These are phyloP conservation scores for Dendrophyllia cribrosa DNA, from an alignment of 64 coral and sea anemone species.

Conservation along the genomic window DNA sequence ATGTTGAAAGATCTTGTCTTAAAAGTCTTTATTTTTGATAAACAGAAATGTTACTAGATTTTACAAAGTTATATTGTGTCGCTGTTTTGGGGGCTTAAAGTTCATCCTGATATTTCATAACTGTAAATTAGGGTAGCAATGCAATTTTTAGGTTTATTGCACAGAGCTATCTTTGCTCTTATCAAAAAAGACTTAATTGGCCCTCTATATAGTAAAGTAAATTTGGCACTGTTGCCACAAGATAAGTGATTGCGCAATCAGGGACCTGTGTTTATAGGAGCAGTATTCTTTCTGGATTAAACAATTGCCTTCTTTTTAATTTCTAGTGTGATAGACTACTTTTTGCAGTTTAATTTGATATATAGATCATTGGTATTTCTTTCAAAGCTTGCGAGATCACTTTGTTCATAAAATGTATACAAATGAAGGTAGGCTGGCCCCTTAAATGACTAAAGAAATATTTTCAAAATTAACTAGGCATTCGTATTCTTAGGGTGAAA, in stretches of 20 bases:
- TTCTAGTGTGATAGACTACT: neutral
- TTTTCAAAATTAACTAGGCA: too few relatives aligned
- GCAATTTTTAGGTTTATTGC: neutral
- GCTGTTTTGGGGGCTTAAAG: neutral
- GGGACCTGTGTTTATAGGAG: neutral
- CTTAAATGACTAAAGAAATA: too few relatives aligned
- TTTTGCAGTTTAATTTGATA: slow-evolving; percentile 6
- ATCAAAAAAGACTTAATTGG: neutral
- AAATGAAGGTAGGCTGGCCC: slow-evolving; percentile 8
- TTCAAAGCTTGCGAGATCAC: neutral
- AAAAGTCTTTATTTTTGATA: too few relatives aligned
- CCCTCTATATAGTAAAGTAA: neutral
- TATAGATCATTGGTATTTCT: neutral
- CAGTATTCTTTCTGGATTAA: neutral
- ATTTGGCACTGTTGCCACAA: neutral
- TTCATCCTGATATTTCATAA: neutral
- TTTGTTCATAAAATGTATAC: neutral
- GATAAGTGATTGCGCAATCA: neutral
- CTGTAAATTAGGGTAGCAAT: neutral
- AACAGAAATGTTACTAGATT: neutral
- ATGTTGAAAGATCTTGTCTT: too few relatives aligned
- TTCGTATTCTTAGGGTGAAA: too few relatives aligned
- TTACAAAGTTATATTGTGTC: neutral
- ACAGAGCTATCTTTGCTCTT: neutral
- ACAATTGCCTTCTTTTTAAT: neutral